phyloP scores from a whole-genome alignment of 2,888 invertebrate species.

The Nomada fucata region DNA sequence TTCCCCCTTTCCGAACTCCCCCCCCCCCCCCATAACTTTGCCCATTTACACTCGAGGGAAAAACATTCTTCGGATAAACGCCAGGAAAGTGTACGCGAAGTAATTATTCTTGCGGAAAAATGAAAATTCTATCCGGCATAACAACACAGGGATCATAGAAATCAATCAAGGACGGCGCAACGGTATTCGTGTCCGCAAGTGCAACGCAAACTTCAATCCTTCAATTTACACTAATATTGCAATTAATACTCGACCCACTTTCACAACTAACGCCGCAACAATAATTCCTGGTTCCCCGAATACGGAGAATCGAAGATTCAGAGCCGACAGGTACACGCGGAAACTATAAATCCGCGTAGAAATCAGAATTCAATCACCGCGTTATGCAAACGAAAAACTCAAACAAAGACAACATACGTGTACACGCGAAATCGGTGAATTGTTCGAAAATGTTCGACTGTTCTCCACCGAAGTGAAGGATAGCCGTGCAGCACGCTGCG shows the following conservation, averaged over 20 bases:
- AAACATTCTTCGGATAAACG: neutral
- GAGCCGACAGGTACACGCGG: neutral
- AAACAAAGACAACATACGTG: neutral
- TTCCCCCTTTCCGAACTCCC: constrained; percentile 14
- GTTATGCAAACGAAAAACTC: neutral
- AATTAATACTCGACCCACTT: too few relatives aligned
- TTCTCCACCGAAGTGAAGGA: neutral
- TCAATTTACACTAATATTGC: too few relatives aligned
- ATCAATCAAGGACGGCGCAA: too few relatives aligned
- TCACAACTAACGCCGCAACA: neutral
- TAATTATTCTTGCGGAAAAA: neutral
- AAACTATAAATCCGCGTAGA: too few relatives aligned
- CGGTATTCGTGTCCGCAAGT: too few relatives aligned
- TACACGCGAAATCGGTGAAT: neutral
- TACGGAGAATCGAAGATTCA: neutral
- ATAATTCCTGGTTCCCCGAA: neutral
- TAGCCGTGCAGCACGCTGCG: neutral
- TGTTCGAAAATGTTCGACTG: neutral
- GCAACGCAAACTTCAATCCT: too few relatives aligned
- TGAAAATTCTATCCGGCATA: too few relatives aligned
- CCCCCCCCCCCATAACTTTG: neutral
- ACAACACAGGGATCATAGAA: too few relatives aligned
- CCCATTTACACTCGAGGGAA: neutral
- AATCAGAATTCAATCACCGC: neutral
- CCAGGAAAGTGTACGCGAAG: neutral